phyloP scores from a whole-genome alignment of 2,888 invertebrate genomes.

The Miltochrista miniata region DNA sequence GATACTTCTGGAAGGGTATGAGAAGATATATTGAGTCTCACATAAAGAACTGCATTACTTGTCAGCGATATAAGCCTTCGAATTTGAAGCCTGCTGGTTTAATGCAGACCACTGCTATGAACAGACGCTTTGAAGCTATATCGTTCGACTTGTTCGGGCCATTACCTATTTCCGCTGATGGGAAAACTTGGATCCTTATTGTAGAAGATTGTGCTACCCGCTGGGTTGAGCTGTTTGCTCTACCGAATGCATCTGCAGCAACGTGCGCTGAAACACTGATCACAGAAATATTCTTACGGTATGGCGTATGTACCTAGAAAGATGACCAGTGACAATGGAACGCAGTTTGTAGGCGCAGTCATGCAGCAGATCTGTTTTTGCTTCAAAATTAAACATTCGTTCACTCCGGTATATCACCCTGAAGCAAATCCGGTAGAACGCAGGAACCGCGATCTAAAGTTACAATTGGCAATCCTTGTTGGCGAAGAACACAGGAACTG shows the following conservation, averaged over 20 bases:
- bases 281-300: not conserved
- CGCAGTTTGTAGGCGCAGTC: not conserved
- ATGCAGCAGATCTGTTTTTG: not conserved
- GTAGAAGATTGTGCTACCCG: not conserved
- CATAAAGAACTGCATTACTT: not conserved
- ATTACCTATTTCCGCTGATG: not conserved
- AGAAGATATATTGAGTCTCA: not conserved
- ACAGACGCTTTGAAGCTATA: not conserved
- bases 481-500: no score
- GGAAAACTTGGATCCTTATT: not conserved
- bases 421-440: no score
- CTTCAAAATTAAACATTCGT: no score
- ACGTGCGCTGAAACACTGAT: not conserved
- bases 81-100: not conserved
- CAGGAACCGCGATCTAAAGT: no score
- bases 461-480: no score
- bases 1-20: not conserved
- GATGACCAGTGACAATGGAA: no score
- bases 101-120: not conserved
- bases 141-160: not conserved
- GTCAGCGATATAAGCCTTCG: not conserved
- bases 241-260: no score
- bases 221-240: not conserved
- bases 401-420: no score
- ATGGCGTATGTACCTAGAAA: not conserved